Percentiles rank a stretch among this genome's conserved stretches.
phyloP scores from a whole-genome alignment of 2,113 vertebrate species.

The Heterocephalus glaber region DNA sequence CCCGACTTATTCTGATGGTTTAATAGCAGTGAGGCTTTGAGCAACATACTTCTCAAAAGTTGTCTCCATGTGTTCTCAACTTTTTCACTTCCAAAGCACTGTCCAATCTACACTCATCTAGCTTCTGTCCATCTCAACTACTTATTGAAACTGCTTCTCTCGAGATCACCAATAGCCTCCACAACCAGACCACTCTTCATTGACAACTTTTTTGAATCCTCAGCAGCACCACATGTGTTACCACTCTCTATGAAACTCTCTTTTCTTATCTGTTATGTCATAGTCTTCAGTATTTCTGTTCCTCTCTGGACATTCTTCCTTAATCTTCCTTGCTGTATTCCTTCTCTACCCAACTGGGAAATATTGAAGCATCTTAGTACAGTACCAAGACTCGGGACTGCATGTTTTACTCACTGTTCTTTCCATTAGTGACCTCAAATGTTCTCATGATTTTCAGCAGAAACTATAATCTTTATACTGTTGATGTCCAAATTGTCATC shows the following conservation, averaged over 20 bases:
- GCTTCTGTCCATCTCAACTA: background rate
- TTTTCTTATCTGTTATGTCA: background rate
- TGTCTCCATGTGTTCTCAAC: background rate
- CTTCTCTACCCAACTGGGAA: background rate
- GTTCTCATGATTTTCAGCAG: background rate
- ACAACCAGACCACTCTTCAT: background rate
- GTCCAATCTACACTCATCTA: background rate
- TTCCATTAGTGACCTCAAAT: background rate
- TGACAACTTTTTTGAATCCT: background rate
- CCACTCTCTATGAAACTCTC: background rate
- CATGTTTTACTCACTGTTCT: background rate
- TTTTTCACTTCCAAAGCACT: background rate
- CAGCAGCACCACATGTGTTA: background rate
- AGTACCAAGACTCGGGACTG: background rate
- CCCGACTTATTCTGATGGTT: background rate
- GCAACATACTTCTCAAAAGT: conserved; percentile 15
- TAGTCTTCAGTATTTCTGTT: background rate
- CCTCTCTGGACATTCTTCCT: background rate
- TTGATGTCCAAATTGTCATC: background rate
- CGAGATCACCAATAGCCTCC: background rate
- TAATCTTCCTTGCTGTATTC: background rate
- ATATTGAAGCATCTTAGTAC: background rate
- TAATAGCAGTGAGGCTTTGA: background rate
- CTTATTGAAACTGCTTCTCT: conserved; percentile 12
- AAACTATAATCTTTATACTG: background rate